These are phyloP conservation scores for Scolopax bukidnonensis DNA, from an alignment of 2,797 vertebrate genomes.

Conservation along the genomic window DNA sequence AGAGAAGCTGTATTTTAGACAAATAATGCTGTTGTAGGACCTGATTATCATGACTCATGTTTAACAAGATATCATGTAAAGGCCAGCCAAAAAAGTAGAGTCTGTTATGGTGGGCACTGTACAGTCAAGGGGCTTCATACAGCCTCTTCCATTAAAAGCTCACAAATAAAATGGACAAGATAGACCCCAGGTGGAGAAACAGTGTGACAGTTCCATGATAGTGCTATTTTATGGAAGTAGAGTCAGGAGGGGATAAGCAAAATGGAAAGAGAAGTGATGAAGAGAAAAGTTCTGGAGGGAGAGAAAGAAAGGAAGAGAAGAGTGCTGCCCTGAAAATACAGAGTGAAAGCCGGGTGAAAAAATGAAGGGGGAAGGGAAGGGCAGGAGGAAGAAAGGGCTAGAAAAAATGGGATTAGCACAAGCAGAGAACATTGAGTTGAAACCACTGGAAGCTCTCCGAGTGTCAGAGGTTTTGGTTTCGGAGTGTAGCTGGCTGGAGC, in stretches of 20 bases:
- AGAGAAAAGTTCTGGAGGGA: background rate
- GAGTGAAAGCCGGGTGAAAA: background rate
- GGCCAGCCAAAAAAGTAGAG: background rate
- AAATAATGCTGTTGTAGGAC: background rate
- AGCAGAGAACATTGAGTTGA: background rate
- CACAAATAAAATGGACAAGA: conserved; percentile 39
- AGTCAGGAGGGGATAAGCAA: background rate
- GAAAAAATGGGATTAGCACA: background rate
- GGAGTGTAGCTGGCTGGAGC: background rate
- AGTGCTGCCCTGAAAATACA: background rate
- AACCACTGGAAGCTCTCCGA: background rate
- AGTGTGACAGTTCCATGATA: background rate
- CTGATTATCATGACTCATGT: background rate
- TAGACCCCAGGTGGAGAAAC: conserved; percentile 52
- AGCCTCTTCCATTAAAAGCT: background rate
- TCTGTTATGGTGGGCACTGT: background rate
- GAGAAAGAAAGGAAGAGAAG: background rate
- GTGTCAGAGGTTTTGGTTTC: background rate
- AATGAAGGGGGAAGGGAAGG: background rate
- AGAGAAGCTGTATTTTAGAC: background rate
- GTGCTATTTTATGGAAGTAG: background rate
- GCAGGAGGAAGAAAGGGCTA: background rate
- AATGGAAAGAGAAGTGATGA: background rate
- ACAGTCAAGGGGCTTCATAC: background rate
- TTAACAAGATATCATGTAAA: background rate